Conservation (phyloP, 2,888 invertebrate species). For the Cordilura impudica region DNA sequence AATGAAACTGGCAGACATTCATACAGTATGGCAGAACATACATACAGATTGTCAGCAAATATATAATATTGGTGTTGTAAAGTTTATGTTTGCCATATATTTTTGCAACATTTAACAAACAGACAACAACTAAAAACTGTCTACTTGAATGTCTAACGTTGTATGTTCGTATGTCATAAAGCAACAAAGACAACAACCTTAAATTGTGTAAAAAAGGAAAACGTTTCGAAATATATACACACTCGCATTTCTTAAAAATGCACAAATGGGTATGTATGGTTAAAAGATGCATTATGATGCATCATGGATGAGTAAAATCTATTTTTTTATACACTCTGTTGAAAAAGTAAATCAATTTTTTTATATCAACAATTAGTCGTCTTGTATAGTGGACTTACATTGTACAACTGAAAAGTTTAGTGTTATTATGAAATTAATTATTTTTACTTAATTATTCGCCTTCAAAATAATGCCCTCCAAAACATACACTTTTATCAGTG, state of each 20-base stretch:
- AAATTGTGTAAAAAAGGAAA: not conserved
- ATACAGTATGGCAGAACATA: not conserved
- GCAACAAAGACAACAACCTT: not conserved
- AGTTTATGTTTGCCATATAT: conserved; percentile 40
- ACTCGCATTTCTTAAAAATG: not conserved
- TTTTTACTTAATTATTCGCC: too few relatives aligned
- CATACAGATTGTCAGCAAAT: not conserved
- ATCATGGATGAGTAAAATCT: conserved; percentile 43
- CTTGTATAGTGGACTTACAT: too few relatives aligned
- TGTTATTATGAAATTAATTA: too few relatives aligned
- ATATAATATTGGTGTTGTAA: conserved; percentile 19
- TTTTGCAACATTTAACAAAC: conserved; percentile 12
- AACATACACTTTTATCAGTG: too few relatives aligned
- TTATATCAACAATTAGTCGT: too few relatives aligned
- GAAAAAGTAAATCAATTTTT: too few relatives aligned
- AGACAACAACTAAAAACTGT: conserved; percentile 21
- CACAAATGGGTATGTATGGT: not conserved
- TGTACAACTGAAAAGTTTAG: too few relatives aligned
- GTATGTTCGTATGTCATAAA: not conserved
- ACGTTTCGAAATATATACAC: not conserved
- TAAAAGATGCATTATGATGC: conserved; percentile 41
- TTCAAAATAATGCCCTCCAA: too few relatives aligned
- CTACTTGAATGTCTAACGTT: conserved; percentile 53
- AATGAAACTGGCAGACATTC: conserved; percentile 17
- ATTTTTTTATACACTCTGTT: conserved; percentile 25